Evolutionary conservation across 2,888 invertebrate genomes (phyloP).

Genomic region (Tethea ocularis): DNA sequence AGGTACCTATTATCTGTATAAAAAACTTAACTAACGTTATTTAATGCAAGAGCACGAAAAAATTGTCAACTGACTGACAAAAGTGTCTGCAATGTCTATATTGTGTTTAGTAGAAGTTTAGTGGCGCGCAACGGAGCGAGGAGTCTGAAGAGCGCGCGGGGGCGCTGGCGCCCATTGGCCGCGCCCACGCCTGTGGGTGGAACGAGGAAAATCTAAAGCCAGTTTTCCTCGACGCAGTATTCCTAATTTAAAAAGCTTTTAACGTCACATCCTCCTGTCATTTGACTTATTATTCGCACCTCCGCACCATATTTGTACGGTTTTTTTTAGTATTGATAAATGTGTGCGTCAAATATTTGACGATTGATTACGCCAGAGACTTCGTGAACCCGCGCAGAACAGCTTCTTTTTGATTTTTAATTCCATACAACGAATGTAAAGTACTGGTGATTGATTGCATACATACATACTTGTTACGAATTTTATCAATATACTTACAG

Average conservation of each 20-base stretch:
- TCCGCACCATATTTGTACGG: slow-evolving; percentile 35
- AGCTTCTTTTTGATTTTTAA: slow-evolving; percentile 2
- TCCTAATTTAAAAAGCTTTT: slow-evolving; percentile 77
- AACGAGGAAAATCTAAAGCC: slow-evolving; percentile 66
- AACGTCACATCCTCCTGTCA: slow-evolving; percentile 71
- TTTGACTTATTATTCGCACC: slow-evolving; percentile 55
- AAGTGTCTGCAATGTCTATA: slow-evolving; percentile 30
- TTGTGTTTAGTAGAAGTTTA: slow-evolving; percentile 50
- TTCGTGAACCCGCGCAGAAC: slow-evolving; percentile 33
- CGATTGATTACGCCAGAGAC: slow-evolving; percentile 63
- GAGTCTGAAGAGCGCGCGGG: slow-evolving; percentile 40
- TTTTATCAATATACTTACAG: not conserved
- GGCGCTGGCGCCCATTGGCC: slow-evolving; percentile 72
- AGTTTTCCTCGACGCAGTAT: slow-evolving; percentile 58
- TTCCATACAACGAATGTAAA: slow-evolving; percentile 8
- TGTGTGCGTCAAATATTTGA: slow-evolving; percentile 49
- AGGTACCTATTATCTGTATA: not conserved
- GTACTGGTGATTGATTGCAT: slow-evolving; percentile 6
- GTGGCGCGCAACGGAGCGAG: slow-evolving; percentile 43
- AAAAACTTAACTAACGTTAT: not conserved
- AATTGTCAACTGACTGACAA: slow-evolving; percentile 23
- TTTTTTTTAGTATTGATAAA: slow-evolving; percentile 50
- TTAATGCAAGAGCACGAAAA: slow-evolving; percentile 28
- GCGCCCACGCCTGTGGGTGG: slow-evolving; percentile 74
- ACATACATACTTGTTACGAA: not conserved